Evolutionary conservation across 2,113 vertebrate genomes (phyloP).

Genomic region (Paramormyrops kingsleyae): DNA sequence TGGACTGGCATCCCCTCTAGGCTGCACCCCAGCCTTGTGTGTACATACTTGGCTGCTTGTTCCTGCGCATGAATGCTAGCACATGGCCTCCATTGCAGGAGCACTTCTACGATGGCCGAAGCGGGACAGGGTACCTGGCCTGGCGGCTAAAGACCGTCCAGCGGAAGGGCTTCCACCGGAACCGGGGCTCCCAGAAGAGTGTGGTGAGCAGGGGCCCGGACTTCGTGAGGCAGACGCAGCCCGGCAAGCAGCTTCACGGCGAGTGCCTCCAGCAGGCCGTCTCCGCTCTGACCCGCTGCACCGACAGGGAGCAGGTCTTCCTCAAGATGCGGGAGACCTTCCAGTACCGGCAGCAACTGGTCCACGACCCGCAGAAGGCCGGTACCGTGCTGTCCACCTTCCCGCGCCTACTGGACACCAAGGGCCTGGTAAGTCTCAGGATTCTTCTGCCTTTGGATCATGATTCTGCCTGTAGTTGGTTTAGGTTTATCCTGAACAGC

Average conservation of each 20-base stretch:
- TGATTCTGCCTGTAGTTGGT: background rate
- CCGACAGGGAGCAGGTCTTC: conserved; percentile 15
- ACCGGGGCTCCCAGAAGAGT: background rate
- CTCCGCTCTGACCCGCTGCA: conserved; percentile 9
- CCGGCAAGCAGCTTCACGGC: conserved; percentile 1
- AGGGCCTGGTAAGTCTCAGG: conserved; percentile 19
- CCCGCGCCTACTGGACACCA: conserved; percentile 19
- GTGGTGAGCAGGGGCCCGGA: conserved; percentile 12
- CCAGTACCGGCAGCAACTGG: conserved; percentile 11
- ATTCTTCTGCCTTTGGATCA: background rate
- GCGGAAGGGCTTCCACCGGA: conserved; percentile 17
- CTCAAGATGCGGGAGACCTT: conserved; percentile 24
- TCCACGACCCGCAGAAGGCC: conserved; percentile 12
- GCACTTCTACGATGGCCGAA: conserved; percentile 31
- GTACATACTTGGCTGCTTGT: background rate
- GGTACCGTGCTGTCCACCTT: conserved; percentile 13
- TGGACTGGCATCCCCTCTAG: too few relatives aligned
- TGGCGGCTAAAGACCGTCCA: conserved; percentile 32
- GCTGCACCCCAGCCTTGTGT: background rate
- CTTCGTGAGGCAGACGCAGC: conserved; percentile 14
- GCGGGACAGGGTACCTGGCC: conserved; percentile 30
- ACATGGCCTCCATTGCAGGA: conserved; percentile 10
- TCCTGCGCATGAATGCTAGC: background rate
- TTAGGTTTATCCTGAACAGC: background rate
- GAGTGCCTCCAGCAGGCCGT: conserved; percentile 2